Base-by-base conservation (phyloP, 2,888 invertebrate genomes). In the Cataglyphis livida region DNA sequence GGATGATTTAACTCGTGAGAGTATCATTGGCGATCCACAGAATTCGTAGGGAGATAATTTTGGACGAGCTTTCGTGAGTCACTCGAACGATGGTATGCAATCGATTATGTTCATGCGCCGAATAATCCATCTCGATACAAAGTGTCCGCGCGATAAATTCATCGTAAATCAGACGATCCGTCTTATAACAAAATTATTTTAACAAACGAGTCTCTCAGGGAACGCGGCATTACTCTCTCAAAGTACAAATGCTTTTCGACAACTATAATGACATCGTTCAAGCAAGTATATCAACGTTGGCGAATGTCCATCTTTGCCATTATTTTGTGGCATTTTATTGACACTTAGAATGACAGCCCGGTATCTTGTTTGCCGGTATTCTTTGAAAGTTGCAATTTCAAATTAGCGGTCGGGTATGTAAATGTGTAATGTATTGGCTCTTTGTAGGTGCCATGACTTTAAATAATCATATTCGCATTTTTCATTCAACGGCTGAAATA, bases 281-380 rank as follows among this genome's bases (percentile, higher is more conserved):
- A 66, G 28, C 71, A 32, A 68, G 25, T 38, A 66, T n/a, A 68
- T 78, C 44, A n/a, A 48, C 21, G 44, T 81, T 84, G 86, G 86
- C 86, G 57, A 38, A 18, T 41, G 51, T 86, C 86, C 86, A 86
- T 62, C 59, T 12, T 48, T 57, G 44, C 28, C 65, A 48, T 28
- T 48, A 57, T 15, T 28, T 65, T 51, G 28, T 35, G 44, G 41
- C 71, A 68, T 44, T 85, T 82, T 74, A 83, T 70, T 57, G 44
- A 64, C 62, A 71, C 32, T 79, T 83, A 1, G n/a, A 57, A 25
- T 54, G 48, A 57, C 62, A 59, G 44, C 54, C n/a, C 21, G 35
- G 35, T 32, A 44, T 38, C 28, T 54, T 61, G n/a, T 57, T 21
- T 35, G 21, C 9, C 3, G 57, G 9, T 32, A 51, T 59, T 66